Conservation (phyloP, 2,888 invertebrate genomes). For the Amblyjoppa fuscipennis region DNA sequence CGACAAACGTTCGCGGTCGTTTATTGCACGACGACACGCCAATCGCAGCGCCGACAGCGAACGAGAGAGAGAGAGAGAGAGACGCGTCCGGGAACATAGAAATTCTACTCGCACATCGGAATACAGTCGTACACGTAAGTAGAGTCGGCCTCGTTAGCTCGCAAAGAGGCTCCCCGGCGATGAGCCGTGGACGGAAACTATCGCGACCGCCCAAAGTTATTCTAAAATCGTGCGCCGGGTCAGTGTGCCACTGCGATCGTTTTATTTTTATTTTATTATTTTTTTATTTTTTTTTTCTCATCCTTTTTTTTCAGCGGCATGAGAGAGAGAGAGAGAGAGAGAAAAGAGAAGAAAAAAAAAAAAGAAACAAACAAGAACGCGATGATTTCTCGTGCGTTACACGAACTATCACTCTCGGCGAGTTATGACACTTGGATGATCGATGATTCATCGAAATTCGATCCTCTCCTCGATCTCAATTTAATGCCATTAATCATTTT, state of each 20-base stretch:
- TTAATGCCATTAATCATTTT: too few relatives aligned
- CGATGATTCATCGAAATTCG: too few relatives aligned
- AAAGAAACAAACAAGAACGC: not conserved
- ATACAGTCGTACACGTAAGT: not conserved
- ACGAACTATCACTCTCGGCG: too few relatives aligned
- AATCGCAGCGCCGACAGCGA: too few relatives aligned
- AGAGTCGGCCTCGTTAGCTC: conserved; percentile 59
- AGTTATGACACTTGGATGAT: too few relatives aligned
- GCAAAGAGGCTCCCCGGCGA: not conserved
- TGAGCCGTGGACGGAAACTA: conserved; percentile 33
- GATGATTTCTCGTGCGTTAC: too few relatives aligned
- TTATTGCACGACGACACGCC: too few relatives aligned
- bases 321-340: too few relatives aligned
- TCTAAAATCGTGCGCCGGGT: conserved; percentile 77
- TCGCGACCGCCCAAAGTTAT: conserved; percentile 78
- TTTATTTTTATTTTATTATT: not conserved
- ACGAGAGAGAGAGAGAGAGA: too few relatives aligned
- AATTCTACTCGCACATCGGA: conserved; percentile 58
- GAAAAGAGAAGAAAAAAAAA: not conserved
- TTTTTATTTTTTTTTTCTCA: not conserved
- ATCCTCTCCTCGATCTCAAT: too few relatives aligned
- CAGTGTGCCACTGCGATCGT: conserved; percentile 56
- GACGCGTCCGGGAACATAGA: conserved; percentile 58
- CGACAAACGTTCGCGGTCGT: not conserved
- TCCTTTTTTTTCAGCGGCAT: not conserved